phyloP scores from a whole-genome alignment of 2,888 invertebrate species.

The Drosophila crucigera region DNA sequence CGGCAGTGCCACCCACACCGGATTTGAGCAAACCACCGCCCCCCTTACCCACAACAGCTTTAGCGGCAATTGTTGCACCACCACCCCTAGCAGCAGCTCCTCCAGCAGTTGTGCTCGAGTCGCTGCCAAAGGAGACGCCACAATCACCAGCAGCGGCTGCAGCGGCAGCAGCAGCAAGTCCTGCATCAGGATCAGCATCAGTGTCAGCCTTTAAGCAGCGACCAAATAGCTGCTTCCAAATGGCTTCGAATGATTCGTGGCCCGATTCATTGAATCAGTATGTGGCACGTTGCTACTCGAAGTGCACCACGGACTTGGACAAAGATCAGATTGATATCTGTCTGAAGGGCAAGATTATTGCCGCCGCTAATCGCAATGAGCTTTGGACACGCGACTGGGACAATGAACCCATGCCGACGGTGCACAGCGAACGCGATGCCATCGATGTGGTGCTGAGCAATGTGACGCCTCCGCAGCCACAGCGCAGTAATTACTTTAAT shows the following conservation, averaged over 20 bases:
- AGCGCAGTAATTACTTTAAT: constrained; percentile 76
- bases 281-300: constrained; percentile 96
- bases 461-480: constrained; percentile 86
- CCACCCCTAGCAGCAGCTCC: constrained; percentile 11
- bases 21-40: constrained; percentile 84
- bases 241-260: constrained; percentile 89
- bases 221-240: constrained; percentile 85
- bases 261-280: constrained; percentile 93
- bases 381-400: constrained; percentile 97
- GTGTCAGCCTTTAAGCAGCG: constrained; percentile 76
- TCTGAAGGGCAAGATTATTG: constrained; percentile 96
- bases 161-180: constrained; percentile 11
- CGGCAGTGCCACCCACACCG: constrained; percentile 56
- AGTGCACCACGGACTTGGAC: constrained; percentile 94
- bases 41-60: constrained; percentile 61
- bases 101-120: constrained; percentile 9
- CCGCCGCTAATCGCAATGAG: constrained; percentile 94
- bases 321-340: constrained; percentile 97
- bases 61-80: constrained; percentile 18
- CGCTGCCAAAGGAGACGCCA: constrained; percentile 12
- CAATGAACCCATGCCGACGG: constrained; percentile 95
- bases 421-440: constrained; percentile 91
- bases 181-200: constrained; percentile 18
- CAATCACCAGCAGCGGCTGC: constrained; percentile 7
- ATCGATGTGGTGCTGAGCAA: constrained; percentile 84